These are phyloP conservation scores for Plectropomus leopardus DNA, from an alignment of 2,113 vertebrate species.

Conservation along the genomic window DNA sequence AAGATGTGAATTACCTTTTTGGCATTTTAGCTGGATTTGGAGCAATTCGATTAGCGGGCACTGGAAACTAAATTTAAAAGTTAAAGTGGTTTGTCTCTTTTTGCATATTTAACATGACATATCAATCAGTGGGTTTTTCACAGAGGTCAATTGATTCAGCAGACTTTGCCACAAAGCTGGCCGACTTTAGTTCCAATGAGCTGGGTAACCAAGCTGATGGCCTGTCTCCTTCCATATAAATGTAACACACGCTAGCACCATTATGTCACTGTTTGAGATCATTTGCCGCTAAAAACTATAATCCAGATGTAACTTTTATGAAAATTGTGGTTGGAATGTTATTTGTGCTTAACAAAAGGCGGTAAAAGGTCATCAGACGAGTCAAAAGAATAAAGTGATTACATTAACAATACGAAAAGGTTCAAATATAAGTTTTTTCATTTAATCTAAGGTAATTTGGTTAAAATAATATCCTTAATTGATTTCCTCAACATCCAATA, in stretches of 20 bases:
- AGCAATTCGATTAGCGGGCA: neutral
- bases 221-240: slow-evolving; percentile 11
- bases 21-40: neutral
- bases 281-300: slow-evolving; percentile 32
- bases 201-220: slow-evolving; percentile 21
- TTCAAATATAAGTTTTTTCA: too few relatives aligned
- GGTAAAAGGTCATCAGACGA: neutral
- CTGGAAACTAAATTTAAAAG: slow-evolving; percentile 35
- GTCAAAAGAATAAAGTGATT: neutral
- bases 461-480: too few relatives aligned
- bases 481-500: too few relatives aligned
- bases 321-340: neutral
- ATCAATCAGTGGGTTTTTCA: slow-evolving; percentile 28
- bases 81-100: slow-evolving; percentile 23
- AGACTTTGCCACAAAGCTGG: slow-evolving; percentile 57
- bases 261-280: slow-evolving; percentile 30
- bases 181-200: slow-evolving; percentile 28
- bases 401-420: neutral
- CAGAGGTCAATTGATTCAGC: slow-evolving; percentile 39
- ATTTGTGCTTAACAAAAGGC: neutral
- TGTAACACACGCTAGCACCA: slow-evolving; percentile 14
- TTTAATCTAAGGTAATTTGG: too few relatives aligned
- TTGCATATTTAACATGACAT: slow-evolving; percentile 26
- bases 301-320: slow-evolving; percentile 22
- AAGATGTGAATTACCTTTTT: neutral